Evolutionary conservation across 2,888 invertebrate species (phyloP), one percentile per base, ranked within the genome.

Genomic region (Lasioglossum calceatum): DNA sequence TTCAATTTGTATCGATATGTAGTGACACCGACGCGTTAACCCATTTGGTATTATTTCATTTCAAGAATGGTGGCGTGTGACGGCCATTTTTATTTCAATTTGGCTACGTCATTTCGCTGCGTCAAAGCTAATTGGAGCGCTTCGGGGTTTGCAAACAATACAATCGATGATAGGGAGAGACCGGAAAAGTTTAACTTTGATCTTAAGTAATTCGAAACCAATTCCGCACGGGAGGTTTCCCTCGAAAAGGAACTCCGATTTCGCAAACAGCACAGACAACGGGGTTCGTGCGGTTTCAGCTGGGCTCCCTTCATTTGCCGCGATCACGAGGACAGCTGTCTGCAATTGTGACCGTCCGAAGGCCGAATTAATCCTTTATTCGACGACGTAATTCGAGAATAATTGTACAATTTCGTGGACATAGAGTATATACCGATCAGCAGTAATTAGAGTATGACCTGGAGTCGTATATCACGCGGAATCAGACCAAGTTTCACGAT

Each of bases 121-220:
- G 80, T 80, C 77, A 79, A 75, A 73, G 47, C 67, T 73, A 84
- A 85, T 84, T 71, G 73, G 61, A 74, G 50, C 58, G 47, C n/a
- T 19, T 23, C 23, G n/a, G 32, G 42, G 50, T 10, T 58, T n/a
- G 67, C 82, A 74, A 79, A 79, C 72, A 74, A 75, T 78, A n/a
- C 77, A 70, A 75, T n/a, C 42, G 12, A 16, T 23, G 14, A 27
- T 19, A 44, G n/a, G 42, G 27, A 4, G 16, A 4, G 23, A 7
- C 54, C 16, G 23, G 16, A n/a, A 75, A 81, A 81, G 70, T 81
- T 85, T 71, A 32, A 78, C 84, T 85, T 85, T 85, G 81, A 78
- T 85, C 78, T 79, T 54, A 64, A 76, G 82, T 76, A 64, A 85
- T 78, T 75, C 10, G 50, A 77, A 75, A 54, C 44, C 77, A 61